These are phyloP conservation scores for Lerema accius DNA, from an alignment of 1,140 invertebrate genomes.

Conservation along the genomic window DNA sequence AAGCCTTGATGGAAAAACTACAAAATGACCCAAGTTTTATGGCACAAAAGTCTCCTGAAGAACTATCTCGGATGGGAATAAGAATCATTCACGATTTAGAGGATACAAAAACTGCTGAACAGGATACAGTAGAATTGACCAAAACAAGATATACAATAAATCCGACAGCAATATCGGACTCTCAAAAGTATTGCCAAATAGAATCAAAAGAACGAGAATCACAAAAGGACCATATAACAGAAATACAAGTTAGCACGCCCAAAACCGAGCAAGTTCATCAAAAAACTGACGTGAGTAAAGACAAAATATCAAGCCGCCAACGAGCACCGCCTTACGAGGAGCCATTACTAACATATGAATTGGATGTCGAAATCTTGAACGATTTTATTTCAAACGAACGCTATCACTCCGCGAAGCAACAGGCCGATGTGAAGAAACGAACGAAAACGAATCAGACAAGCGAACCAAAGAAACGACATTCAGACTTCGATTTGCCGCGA, in stretches of 20 bases:
- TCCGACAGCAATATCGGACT: slow-evolving; percentile 50
- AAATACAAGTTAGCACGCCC: slow-evolving; percentile 78
- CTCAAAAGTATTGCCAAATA: slow-evolving; percentile 50
- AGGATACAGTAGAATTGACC: slow-evolving; percentile 66
- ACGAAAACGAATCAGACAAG: slow-evolving; percentile 58
- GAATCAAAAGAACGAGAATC: slow-evolving; percentile 52
- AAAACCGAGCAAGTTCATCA: slow-evolving; percentile 60
- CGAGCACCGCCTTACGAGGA: slow-evolving; percentile 63
- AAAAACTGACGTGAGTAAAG: slow-evolving; percentile 56
- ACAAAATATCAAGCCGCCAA: slow-evolving; percentile 69
- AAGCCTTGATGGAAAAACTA: slow-evolving; percentile 73
- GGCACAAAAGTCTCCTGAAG: slow-evolving; percentile 70
- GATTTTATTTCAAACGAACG: slow-evolving; percentile 79
- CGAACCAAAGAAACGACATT: slow-evolving; percentile 79
- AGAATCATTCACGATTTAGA: slow-evolving; percentile 72
- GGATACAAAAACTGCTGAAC: slow-evolving; percentile 57
- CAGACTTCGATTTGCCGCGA: slow-evolving; percentile 78
- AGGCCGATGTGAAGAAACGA: slow-evolving; percentile 66
- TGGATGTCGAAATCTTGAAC: slow-evolving; percentile 73
- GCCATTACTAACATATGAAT: slow-evolving; percentile 67
- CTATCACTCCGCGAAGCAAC: slow-evolving; percentile 71
- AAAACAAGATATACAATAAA: slow-evolving; percentile 72
- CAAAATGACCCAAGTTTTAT: slow-evolving; percentile 77
- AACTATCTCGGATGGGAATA: slow-evolving; percentile 69
- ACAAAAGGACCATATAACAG: slow-evolving; percentile 71